These are phyloP conservation scores for Aporrectodea caliginosa DNA, from an alignment of 1,140 invertebrate species.

Conservation along the genomic window DNA sequence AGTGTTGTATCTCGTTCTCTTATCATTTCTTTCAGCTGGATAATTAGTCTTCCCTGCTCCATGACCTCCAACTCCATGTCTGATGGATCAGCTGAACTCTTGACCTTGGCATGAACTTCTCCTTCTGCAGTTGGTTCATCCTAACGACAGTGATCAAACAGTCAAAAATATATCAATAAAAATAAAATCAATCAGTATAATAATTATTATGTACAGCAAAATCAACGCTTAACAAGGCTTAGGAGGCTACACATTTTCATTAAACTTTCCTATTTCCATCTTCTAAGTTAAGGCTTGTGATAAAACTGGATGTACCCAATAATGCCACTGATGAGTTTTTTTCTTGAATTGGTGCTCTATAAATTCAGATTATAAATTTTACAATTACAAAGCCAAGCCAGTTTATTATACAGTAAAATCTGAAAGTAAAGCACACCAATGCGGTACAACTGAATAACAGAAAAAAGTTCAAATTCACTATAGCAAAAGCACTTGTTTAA, in stretches of 20 bases:
- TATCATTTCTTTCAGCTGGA: conserved; percentile 19
- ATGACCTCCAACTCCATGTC: conserved; percentile 15
- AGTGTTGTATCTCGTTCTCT: conserved; percentile 16
- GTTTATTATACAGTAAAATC: no score
- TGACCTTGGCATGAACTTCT: background rate
- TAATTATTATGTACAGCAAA: background rate
- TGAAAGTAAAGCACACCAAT: no score
- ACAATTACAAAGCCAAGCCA: no score
- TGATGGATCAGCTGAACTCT: background rate
- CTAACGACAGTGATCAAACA: background rate
- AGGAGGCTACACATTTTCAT: background rate
- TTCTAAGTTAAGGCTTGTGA: background rate
- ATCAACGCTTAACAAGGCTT: background rate
- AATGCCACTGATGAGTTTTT: no score
- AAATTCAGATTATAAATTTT: no score
- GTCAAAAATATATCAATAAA: no score
- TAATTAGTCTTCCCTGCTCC: conserved; percentile 14
- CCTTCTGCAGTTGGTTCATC: background rate
- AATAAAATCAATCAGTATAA: background rate
- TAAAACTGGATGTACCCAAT: no score
- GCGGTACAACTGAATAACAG: no score
- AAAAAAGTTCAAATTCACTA: no score
- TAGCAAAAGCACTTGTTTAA: no score
- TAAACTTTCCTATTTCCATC: background rate
- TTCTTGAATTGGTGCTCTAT: no score